phyloP scores from a whole-genome alignment of 2,888 invertebrate species.

The Eristalis arbustorum region DNA sequence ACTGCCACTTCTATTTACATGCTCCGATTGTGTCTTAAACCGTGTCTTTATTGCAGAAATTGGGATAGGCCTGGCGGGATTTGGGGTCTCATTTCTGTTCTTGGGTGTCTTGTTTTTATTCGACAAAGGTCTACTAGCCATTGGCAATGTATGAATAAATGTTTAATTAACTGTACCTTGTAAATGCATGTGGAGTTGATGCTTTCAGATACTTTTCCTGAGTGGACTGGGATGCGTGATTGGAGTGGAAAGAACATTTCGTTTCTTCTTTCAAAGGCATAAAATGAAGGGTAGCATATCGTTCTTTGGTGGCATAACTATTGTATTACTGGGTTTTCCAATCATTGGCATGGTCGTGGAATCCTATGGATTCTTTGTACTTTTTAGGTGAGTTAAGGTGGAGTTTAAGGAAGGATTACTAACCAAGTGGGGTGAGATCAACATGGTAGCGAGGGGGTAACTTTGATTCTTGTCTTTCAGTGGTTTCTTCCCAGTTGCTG shows the following conservation, averaged over 20 bases:
- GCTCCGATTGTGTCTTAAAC: not conserved
- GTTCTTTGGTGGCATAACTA: constrained; percentile 95
- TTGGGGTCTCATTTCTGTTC: constrained; percentile 96
- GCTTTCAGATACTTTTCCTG: constrained; percentile 95
- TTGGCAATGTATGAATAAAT: constrained; percentile 94
- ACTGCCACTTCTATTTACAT: constrained; percentile 78
- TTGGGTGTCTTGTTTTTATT: constrained; percentile 95
- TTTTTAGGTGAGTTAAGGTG: constrained; percentile 85
- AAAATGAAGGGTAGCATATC: constrained; percentile 94
- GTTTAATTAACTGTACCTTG: constrained; percentile 4
- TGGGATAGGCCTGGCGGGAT: constrained; percentile 97
- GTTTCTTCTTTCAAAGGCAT: constrained; percentile 98
- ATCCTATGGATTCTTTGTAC: constrained; percentile 95
- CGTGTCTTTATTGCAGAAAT: constrained; percentile 87
- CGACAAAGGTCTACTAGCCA: constrained; percentile 98
- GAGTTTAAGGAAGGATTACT: not conserved
- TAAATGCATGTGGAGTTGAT: not conserved
- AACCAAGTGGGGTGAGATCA: not conserved
- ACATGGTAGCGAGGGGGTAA: not conserved
- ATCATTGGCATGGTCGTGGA: constrained; percentile 97
- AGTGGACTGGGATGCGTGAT: constrained; percentile 97
- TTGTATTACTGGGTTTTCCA: constrained; percentile 97
- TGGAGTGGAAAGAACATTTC: constrained; percentile 95
- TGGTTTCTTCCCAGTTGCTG: constrained; percentile 97
- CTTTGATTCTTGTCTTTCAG: constrained; percentile 81